Conservation (phyloP, 2,888 invertebrate species). For the Odontocerum albicorne region DNA sequence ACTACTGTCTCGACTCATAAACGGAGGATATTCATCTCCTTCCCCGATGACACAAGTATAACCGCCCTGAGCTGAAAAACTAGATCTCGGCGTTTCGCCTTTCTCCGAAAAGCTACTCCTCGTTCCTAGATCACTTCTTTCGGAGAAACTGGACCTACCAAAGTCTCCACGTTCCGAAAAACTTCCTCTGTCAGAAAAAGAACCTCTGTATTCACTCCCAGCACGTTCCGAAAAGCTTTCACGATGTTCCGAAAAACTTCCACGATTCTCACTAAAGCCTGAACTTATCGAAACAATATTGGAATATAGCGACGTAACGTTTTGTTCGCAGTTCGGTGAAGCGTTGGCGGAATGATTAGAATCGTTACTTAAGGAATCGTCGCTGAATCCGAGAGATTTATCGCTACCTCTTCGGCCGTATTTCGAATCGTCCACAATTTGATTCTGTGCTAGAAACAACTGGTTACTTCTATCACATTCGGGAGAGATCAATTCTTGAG, state of each 20-base stretch:
- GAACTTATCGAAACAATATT: constrained; percentile 61
- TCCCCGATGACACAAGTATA: constrained; percentile 44
- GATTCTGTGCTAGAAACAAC: constrained; percentile 35
- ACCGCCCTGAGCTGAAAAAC: constrained; percentile 52
- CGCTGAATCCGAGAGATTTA: constrained; percentile 70
- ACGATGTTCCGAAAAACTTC: constrained; percentile 53
- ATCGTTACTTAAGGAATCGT: constrained; percentile 74
- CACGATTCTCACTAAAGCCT: constrained; percentile 61
- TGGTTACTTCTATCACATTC: constrained; percentile 33
- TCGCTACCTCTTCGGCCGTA: constrained; percentile 68
- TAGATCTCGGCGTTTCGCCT: constrained; percentile 53
- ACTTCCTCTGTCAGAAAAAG: constrained; percentile 54
- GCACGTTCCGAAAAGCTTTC: constrained; percentile 46
- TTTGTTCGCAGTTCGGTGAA: constrained; percentile 59
- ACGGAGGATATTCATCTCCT: constrained; percentile 49
- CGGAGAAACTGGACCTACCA: constrained; percentile 54
- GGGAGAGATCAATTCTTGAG: constrained; percentile 26
- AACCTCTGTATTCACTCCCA: constrained; percentile 38
- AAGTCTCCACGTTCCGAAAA: constrained; percentile 54
- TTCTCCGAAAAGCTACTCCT: constrained; percentile 52
- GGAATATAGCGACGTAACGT: constrained; percentile 53
- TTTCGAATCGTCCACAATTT: constrained; percentile 44
- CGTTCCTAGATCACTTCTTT: constrained; percentile 56
- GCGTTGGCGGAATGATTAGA: constrained; percentile 51
- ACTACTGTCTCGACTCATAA: constrained; percentile 47